Conservation (phyloP, 2,888 invertebrate genomes). For the Tachina fera region DNA sequence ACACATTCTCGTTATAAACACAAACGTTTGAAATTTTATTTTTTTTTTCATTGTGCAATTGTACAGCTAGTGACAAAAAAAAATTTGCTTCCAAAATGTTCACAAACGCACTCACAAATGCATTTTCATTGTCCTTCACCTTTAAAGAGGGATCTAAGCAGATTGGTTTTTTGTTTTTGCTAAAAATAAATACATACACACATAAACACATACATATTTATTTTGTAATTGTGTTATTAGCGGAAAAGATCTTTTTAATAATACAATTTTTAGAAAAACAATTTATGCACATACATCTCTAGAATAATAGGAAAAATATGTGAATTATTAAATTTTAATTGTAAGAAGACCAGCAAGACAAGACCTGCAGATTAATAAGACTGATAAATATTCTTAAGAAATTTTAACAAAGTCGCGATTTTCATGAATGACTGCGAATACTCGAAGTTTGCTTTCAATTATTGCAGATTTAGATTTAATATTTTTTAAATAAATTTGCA, state of each 20-base stretch:
- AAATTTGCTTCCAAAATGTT: slow-evolving; percentile 45
- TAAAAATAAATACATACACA: background rate
- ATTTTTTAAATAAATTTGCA: too few relatives aligned
- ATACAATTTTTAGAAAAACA: background rate
- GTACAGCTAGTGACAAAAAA: slow-evolving; percentile 30
- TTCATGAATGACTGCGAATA: too few relatives aligned
- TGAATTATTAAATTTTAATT: background rate
- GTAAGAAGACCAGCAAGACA: too few relatives aligned
- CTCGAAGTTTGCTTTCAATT: too few relatives aligned
- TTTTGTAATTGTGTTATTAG: background rate
- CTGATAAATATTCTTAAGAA: too few relatives aligned
- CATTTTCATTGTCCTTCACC: slow-evolving; percentile 34
- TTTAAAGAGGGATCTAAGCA: background rate
- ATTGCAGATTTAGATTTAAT: too few relatives aligned
- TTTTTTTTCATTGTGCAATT: slow-evolving; percentile 39
- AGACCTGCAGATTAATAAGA: too few relatives aligned
- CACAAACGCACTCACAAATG: background rate
- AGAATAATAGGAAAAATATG: background rate
- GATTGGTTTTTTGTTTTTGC: background rate
- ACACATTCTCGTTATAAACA: slow-evolving; percentile 25
- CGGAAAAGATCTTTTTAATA: background rate
- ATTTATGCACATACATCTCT: background rate
- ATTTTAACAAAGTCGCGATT: too few relatives aligned
- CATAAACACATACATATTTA: background rate
- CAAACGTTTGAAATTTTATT: background rate